phyloP scores from a whole-genome alignment of 2,888 invertebrate species.

The Xestobium rufovillosum region DNA sequence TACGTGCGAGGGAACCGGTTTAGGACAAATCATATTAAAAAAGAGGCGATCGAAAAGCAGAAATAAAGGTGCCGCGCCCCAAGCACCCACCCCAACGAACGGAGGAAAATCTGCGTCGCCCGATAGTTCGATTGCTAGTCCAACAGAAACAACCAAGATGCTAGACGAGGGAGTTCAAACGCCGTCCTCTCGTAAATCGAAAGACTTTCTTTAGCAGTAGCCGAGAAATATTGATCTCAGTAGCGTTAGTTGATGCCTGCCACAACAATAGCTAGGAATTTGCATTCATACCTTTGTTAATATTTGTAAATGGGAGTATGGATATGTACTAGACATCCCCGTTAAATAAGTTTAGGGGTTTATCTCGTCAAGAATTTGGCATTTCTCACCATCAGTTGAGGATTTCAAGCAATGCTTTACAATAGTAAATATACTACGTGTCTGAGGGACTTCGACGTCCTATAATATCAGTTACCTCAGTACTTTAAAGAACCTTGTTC shows the following conservation, averaged over 20 bases:
- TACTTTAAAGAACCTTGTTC: no score
- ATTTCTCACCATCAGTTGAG: no score
- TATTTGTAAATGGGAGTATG: background rate
- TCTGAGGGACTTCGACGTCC: no score
- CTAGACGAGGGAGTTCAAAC: conserved; percentile 41
- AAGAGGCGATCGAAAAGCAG: conserved; percentile 43
- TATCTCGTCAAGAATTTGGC: no score
- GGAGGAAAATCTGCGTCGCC: conserved; percentile 37
- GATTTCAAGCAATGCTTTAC: no score
- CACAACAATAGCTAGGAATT: no score
- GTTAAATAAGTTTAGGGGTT: no score
- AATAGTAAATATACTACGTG: no score
- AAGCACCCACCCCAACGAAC: conserved; percentile 33
- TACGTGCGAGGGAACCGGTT: conserved; percentile 34
- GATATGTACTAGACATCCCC: no score
- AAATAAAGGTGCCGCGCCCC: conserved; percentile 35
- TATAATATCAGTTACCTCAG: no score
- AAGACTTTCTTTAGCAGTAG: conserved; percentile 42
- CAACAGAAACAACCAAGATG: conserved; percentile 51
- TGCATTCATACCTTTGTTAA: background rate
- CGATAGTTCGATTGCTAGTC: conserved; percentile 44
- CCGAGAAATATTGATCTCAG: conserved; percentile 12
- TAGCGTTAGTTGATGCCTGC: background rate
- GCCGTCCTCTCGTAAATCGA: conserved; percentile 42
- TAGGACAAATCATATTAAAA: conserved; percentile 41